phyloP scores from a whole-genome alignment of 2,888 invertebrate genomes.

The Thumatha senex region DNA sequence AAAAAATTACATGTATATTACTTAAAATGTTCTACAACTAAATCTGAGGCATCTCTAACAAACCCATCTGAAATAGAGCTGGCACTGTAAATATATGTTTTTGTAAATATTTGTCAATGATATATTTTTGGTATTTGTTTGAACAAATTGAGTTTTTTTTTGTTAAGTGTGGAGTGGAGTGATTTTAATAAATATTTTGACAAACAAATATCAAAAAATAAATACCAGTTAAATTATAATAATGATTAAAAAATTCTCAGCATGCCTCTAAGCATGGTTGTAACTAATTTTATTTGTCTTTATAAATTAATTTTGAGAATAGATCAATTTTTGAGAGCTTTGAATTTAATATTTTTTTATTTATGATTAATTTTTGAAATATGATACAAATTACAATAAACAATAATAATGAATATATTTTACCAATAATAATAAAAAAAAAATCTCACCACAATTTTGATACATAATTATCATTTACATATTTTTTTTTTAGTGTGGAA shows the following conservation, averaged over 20 bases:
- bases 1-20: neutral
- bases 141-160: neutral
- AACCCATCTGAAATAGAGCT: too few relatives aligned
- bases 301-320: slow-evolving; percentile 20
- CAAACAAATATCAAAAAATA: slow-evolving; percentile 13
- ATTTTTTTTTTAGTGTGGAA: too few relatives aligned
- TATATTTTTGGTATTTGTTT: slow-evolving; percentile 8
- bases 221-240: too few relatives aligned
- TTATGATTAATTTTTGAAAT: slow-evolving; percentile 21
- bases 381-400: slow-evolving; percentile 16
- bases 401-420: neutral
- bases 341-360: slow-evolving; percentile 22
- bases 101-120: slow-evolving; percentile 1
- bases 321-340: slow-evolving; percentile 13
- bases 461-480: too few relatives aligned
- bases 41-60: too few relatives aligned
- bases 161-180: slow-evolving; percentile 12
- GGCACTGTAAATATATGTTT: neutral
- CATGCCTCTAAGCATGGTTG: slow-evolving; percentile 32
- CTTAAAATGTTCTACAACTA: neutral
- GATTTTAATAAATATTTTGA: neutral
- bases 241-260: slow-evolving; percentile 4
- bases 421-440: too few relatives aligned
- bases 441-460: too few relatives aligned
- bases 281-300: slow-evolving; percentile 35